Evolutionary conservation across 30 jellyfish, hydroid and myxozoan genomes (phyloP), one percentile per base, ranked within the genome.

Genomic region (Aurelia coerulea): DNA sequence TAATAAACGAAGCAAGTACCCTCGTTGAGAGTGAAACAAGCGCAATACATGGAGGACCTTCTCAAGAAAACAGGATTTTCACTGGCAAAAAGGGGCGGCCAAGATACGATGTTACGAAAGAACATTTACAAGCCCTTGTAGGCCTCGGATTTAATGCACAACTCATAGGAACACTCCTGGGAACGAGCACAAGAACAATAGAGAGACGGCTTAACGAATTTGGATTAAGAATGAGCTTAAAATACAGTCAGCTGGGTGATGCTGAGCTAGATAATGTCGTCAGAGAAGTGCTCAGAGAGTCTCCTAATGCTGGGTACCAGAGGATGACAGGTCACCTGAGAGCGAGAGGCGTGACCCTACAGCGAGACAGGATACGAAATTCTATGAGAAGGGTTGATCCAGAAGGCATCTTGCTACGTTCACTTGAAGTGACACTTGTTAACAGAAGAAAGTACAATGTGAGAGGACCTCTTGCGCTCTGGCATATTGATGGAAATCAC

Each of bases 401-500:
- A 29, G 76, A 65, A 42, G 76, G 76, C 35, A 42, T 65, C n/a
- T 65, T 65, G 35, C 76, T 65, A 4, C 76, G 76, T n/a, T 65
- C 76, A 12, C 35, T 65, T 34, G 50, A 65, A 12, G 5, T 65
- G 10, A n/a, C 35, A 13, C 31, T 23, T 15, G 32, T 60, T 5
- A 60, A 60, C 69, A 60, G 69, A 60, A 60, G 69, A 60, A 60
- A 60, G 32, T 60, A 60, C 69, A 60, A 3, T 23, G 69, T 60
- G 69, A 37, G 49, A 37, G 49, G 69, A 60, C 76, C 76, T 15
- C 76, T 65, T 15, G 35, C 76, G 4, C 41, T 65, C 49, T 65
- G 76, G 76, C 76, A 65, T 42, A 65, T 65, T 14, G 76, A 65
- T 31, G 76, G 76, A 65, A 65, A 65, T 23, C 29, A 23, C 76